phyloP scores from a whole-genome alignment of 1,140 invertebrate genomes.

The Neoseiulus cucumeris region DNA sequence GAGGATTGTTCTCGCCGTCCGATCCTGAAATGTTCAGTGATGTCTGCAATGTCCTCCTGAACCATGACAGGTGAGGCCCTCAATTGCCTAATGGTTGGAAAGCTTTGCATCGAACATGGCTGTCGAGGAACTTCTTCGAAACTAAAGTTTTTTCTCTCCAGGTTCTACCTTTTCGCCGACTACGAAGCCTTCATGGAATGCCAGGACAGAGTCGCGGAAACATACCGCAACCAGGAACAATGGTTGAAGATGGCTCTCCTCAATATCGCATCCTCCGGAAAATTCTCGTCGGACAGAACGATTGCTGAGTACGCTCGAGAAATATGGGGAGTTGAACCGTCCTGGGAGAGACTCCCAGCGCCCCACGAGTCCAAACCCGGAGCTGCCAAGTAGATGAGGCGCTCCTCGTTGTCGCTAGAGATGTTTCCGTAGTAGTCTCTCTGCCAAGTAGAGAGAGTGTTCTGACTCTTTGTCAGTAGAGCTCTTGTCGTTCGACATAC shows the following conservation, averaged over 20 bases:
- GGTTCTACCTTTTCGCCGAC: constrained; percentile 79
- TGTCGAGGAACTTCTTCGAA: too few relatives aligned
- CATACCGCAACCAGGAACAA: constrained; percentile 68
- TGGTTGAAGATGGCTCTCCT: constrained; percentile 88
- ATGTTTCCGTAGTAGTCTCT: too few relatives aligned
- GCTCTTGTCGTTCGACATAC: too few relatives aligned
- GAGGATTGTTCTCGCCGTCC: constrained; percentile 84
- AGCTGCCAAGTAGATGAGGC: constrained; percentile 14
- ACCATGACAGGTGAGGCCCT: too few relatives aligned
- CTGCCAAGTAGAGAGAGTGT: too few relatives aligned
- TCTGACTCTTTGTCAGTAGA: too few relatives aligned
- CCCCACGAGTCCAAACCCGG: constrained; percentile 44
- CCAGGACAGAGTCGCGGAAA: constrained; percentile 65
- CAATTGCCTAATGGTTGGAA: too few relatives aligned
- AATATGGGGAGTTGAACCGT: constrained; percentile 85
- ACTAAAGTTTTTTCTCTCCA: too few relatives aligned
- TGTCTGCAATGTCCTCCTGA: constrained; percentile 66
- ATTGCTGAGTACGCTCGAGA: constrained; percentile 87
- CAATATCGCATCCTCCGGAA: constrained; percentile 91
- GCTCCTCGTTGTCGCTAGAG: too few relatives aligned
- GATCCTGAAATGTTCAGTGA: constrained; percentile 76
- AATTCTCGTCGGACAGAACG: constrained; percentile 93
- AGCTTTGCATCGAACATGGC: too few relatives aligned
- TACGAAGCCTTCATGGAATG: constrained; percentile 79
- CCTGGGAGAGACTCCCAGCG: constrained; percentile 68